Conservation (phyloP, 2,113 vertebrate species). For the Xenopus tropicalis region DNA sequence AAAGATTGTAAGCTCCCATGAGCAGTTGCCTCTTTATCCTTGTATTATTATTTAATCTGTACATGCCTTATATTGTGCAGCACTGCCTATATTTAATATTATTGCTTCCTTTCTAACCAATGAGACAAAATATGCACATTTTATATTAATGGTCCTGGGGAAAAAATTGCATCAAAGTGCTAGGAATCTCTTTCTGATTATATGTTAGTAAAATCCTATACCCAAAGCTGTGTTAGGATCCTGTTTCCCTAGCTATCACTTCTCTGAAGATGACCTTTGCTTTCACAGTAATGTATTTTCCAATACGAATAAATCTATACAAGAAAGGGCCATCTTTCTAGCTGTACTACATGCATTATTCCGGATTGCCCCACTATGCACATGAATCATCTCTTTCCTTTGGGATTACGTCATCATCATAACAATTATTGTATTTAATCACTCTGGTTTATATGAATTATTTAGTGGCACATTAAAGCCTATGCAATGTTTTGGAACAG, state of each 20-base stretch:
- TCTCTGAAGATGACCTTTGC: slow-evolving; percentile 1
- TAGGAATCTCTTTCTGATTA: no score
- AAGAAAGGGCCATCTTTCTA: background rate
- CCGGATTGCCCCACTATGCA: no score
- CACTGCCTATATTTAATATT: no score
- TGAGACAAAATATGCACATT: no score
- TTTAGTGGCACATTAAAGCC: slow-evolving; percentile 7
- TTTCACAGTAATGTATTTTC: slow-evolving; percentile 9
- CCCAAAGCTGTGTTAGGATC: background rate
- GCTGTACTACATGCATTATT: background rate
- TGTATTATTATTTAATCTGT: no score
- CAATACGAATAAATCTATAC: background rate
- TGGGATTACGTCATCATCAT: background rate
- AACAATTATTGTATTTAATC: slow-evolving; percentile 2
- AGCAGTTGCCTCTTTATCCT: no score
- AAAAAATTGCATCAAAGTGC: no score
- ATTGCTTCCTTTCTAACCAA: no score
- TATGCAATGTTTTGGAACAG: background rate
- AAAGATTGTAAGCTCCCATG: no score
- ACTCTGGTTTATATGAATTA: slow-evolving; percentile 3
- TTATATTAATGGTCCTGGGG: no score
- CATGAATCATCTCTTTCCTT: background rate
- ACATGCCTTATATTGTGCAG: no score
- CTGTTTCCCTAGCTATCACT: slow-evolving; percentile 5
- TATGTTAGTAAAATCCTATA: no score